Evolutionary conservation across 1,140 invertebrate species (phyloP).

Genomic region (Ganaspis sp.): DNA sequence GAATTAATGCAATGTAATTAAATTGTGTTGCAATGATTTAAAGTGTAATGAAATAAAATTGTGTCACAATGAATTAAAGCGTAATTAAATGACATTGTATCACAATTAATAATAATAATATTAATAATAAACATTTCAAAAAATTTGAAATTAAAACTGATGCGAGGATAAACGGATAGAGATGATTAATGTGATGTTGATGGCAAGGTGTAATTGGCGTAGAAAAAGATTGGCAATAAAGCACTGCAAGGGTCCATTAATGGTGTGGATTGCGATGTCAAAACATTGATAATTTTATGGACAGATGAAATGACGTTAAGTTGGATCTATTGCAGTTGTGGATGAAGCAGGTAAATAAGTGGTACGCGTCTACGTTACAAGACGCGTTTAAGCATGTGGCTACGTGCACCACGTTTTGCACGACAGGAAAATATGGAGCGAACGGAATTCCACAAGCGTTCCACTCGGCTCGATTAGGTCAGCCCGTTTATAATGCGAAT

Average conservation of each 20-base stretch:
- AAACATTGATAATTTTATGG: constrained; percentile 6
- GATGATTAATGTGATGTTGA: background rate
- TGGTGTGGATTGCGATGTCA: background rate
- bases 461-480: constrained; percentile 68
- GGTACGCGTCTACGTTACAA: constrained; percentile 56
- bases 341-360: constrained; percentile 43
- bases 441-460: constrained; percentile 65
- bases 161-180: too few relatives aligned
- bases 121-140: too few relatives aligned
- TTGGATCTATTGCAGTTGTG: background rate
- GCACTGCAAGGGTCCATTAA: background rate
- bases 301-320: background rate
- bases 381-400: constrained; percentile 52
- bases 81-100: too few relatives aligned
- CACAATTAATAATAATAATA: too few relatives aligned
- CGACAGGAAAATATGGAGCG: constrained; percentile 63
- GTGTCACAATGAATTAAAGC: too few relatives aligned
- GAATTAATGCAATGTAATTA: too few relatives aligned
- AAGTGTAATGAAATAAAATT: too few relatives aligned
- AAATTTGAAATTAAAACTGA: too few relatives aligned
- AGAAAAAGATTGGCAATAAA: background rate
- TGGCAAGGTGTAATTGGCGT: background rate
- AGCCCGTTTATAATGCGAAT: constrained; percentile 57
- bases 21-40: too few relatives aligned
- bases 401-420: constrained; percentile 53